Evolutionary conservation across 2,888 invertebrate species (phyloP).

Genomic region (Noctua janthe): DNA sequence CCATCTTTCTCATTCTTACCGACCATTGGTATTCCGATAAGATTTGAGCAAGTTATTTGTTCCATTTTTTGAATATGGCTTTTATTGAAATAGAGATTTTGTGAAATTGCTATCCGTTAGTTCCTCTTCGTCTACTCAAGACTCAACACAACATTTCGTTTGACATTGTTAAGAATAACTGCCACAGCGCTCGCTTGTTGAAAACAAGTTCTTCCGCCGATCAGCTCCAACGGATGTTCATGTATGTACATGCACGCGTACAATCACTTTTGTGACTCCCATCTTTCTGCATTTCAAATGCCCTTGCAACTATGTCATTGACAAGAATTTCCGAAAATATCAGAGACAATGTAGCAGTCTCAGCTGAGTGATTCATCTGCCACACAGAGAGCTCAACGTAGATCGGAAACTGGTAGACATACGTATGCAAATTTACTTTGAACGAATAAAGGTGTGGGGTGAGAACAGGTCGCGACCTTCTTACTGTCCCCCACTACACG

Average conservation of each 20-base stretch:
- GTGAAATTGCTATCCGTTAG: background rate
- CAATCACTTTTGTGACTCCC: background rate
- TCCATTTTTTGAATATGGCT: constrained; percentile 12
- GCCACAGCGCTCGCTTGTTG: background rate
- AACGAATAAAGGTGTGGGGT: constrained; percentile 71
- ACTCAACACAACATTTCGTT: background rate
- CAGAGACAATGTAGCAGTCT: constrained; percentile 1
- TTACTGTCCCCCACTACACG: constrained; percentile 72
- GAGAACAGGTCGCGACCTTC: constrained; percentile 73
- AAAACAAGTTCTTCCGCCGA: background rate
- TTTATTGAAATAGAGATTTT: constrained; percentile 13
- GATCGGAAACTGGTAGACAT: constrained; percentile 57
- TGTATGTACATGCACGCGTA: background rate
- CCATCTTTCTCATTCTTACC: constrained; percentile 52
- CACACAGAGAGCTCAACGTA: constrained; percentile 31
- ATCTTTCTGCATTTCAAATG: background rate
- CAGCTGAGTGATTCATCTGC: constrained; percentile 41
- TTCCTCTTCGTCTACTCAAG: background rate
- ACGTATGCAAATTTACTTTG: constrained; percentile 69
- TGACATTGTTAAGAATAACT: background rate
- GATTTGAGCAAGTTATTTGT: constrained; percentile 28
- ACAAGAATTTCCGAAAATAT: background rate
- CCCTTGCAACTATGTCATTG: background rate
- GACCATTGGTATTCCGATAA: constrained; percentile 45
- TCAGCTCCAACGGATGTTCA: background rate